phyloP scores from a whole-genome alignment of 2,888 invertebrate genomes.

The Arrhopalites spinosus region DNA sequence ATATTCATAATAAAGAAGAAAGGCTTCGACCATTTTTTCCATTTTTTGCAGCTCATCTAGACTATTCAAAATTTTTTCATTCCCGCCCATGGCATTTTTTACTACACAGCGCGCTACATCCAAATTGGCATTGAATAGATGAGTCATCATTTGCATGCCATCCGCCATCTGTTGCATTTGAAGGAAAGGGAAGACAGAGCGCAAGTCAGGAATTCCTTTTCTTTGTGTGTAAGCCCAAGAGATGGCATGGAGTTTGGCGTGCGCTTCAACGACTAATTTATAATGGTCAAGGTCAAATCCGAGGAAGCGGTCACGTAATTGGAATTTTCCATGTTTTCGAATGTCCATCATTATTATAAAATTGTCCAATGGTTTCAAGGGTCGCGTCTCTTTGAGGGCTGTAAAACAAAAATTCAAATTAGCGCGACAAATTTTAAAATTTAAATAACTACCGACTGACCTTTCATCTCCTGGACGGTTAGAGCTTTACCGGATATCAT shows the following conservation, averaged over 20 bases:
- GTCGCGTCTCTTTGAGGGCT: background rate
- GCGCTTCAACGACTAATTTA: constrained; percentile 13
- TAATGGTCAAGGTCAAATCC: constrained; percentile 21
- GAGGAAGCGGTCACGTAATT: background rate
- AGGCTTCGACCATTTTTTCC: too few relatives aligned
- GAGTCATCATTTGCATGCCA: too few relatives aligned
- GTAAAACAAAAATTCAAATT: background rate
- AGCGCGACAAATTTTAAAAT: background rate
- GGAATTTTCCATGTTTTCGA: constrained; percentile 7
- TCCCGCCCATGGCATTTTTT: too few relatives aligned
- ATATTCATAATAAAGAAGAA: too few relatives aligned
- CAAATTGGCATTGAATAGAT: too few relatives aligned
- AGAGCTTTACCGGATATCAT: background rate
- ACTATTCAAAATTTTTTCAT: too few relatives aligned
- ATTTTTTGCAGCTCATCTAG: too few relatives aligned
- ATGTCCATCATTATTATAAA: constrained; percentile 23
- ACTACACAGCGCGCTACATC: too few relatives aligned
- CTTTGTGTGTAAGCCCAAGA: constrained; percentile 21
- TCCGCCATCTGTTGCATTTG: too few relatives aligned
- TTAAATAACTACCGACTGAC: background rate
- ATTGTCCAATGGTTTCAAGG: constrained; percentile 2
- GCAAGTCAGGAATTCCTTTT: too few relatives aligned
- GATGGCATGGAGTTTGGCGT: constrained; percentile 23
- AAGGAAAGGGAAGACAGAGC: too few relatives aligned
- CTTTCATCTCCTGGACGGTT: background rate